Percentiles rank a stretch among this genome's conserved stretches.
Evolutionary conservation across 2,888 invertebrate genomes (phyloP).

Genomic region (Thera obeliscata): DNA sequence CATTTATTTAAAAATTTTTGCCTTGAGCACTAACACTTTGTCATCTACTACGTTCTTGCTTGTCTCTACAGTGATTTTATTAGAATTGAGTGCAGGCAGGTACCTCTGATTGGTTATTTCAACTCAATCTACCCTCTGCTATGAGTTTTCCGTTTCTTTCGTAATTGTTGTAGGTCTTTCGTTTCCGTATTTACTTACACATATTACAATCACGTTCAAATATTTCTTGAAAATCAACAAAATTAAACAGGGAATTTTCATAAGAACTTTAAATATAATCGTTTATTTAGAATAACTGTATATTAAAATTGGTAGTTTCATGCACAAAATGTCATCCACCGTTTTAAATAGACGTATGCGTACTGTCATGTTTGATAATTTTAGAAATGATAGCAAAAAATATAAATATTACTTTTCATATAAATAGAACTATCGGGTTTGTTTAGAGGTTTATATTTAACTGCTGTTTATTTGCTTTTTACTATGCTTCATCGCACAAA

Average conservation of each 20-base stretch:
- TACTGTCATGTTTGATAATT: slow-evolving; percentile 32
- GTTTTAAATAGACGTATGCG: slow-evolving; percentile 43
- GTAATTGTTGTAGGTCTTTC: not conserved
- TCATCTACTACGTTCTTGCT: not conserved
- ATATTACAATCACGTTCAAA: not conserved
- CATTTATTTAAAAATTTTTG: slow-evolving; percentile 4
- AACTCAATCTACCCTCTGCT: too few relatives aligned
- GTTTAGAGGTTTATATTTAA: slow-evolving; percentile 56
- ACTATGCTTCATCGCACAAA: slow-evolving; percentile 65
- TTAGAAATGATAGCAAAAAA: slow-evolving; percentile 26
- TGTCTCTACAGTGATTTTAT: not conserved
- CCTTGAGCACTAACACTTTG: not conserved
- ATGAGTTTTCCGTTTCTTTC: not conserved
- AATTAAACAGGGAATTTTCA: not conserved
- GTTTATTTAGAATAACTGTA: not conserved
- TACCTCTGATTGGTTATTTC: too few relatives aligned
- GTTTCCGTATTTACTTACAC: not conserved
- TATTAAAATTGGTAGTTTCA: slow-evolving; percentile 41
- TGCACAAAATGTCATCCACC: slow-evolving; percentile 52
- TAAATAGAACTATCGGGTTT: slow-evolving; percentile 56
- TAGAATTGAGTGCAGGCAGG: too few relatives aligned
- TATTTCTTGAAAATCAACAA: not conserved
- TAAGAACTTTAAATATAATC: not conserved
- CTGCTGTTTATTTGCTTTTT: slow-evolving; percentile 67
- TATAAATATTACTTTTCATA: slow-evolving; percentile 44